Percentiles rank a stretch among this genome's conserved stretches.
These are phyloP conservation scores for Oscheius sp. DNA, from an alignment of 2,888 invertebrate genomes.

Conservation along the genomic window DNA sequence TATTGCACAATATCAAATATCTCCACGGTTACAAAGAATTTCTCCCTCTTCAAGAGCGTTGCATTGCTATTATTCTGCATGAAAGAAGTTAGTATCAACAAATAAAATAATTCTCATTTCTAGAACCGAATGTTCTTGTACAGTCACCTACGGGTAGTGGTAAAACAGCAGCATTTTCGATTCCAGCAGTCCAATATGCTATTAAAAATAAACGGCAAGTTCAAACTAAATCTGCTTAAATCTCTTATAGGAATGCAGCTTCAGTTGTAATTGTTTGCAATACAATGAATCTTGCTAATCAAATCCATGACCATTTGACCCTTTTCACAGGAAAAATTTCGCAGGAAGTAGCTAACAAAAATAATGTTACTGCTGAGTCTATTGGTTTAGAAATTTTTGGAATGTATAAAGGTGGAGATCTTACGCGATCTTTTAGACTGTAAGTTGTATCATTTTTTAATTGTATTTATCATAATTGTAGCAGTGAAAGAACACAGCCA, in stretches of 20 bases:
- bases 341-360: not conserved
- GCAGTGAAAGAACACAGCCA: not conserved
- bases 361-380: not conserved
- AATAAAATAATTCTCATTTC: too few species aligned
- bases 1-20: constrained; percentile 21
- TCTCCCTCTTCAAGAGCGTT: constrained; percentile 20
- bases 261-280: constrained; percentile 28
- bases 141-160: constrained; percentile 35
- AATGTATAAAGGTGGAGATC: constrained; percentile 12
- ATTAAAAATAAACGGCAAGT: not conserved
- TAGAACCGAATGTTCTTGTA: constrained; percentile 16
- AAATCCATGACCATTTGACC: constrained; percentile 16
- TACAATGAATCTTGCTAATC: constrained; percentile 22
- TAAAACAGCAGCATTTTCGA: constrained; percentile 35
- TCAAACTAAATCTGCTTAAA: not conserved
- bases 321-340: not conserved
- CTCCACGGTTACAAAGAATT: not conserved
- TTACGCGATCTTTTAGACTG: not conserved
- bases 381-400: constrained; percentile 4
- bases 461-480: too few species aligned
- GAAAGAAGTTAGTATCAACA: not conserved
- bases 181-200: constrained; percentile 30
- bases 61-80: constrained; percentile 7
- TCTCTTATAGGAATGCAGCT: not conserved
- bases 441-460: not conserved